Conservation (phyloP, 2,113 vertebrate genomes). For the Neofelis nebulosa region DNA sequence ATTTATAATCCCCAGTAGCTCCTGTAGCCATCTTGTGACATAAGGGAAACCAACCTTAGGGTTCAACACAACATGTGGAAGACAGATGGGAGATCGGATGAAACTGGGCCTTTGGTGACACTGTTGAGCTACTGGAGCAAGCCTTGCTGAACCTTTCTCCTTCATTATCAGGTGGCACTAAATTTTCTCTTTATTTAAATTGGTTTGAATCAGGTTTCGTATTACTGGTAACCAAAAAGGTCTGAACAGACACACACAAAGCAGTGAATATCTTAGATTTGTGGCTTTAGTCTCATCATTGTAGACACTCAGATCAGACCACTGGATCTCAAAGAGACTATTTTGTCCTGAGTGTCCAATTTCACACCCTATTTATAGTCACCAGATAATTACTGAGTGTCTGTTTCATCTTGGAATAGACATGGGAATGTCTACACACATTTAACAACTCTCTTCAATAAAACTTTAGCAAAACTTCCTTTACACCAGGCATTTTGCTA, state of each 20-base stretch:
- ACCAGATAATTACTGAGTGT: constrained; percentile 65
- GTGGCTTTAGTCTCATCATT: neutral
- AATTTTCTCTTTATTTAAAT: neutral
- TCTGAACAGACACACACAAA: neutral
- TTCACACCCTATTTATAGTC: constrained; percentile 71
- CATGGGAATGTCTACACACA: neutral
- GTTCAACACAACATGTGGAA: neutral
- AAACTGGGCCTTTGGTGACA: neutral
- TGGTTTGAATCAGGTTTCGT: neutral
- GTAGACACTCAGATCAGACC: constrained; percentile 33
- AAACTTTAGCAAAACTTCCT: constrained; percentile 45
- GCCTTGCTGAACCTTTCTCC: neutral
- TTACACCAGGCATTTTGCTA: neutral
- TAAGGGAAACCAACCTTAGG: neutral
- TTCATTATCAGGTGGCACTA: neutral
- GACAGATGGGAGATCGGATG: neutral
- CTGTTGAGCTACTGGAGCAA: neutral
- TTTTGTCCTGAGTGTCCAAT: constrained; percentile 65
- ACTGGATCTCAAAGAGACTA: constrained; percentile 39
- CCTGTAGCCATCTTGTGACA: neutral
- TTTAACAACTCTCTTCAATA: constrained; percentile 36
- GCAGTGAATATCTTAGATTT: neutral
- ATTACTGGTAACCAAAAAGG: neutral
- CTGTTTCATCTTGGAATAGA: constrained; percentile 64
- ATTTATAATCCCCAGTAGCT: neutral